Conservation (phyloP, 2,888 invertebrate genomes). For the Bibio marci region DNA sequence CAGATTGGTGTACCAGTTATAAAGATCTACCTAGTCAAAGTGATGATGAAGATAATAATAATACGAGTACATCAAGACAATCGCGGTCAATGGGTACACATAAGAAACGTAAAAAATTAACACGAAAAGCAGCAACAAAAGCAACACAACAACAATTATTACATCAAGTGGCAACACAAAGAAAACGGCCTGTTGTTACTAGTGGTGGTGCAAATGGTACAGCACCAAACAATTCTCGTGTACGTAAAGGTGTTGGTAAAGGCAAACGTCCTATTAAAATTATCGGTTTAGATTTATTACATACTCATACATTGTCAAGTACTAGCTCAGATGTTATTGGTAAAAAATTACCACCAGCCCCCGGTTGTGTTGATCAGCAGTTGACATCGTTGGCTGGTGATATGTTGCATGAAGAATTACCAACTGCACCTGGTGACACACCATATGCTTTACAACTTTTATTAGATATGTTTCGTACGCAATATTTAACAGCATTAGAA, state of each 20-base stretch:
- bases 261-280: conserved; percentile 54
- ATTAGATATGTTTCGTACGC: conserved; percentile 57
- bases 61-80: conserved; percentile 18
- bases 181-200: conserved; percentile 17
- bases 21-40: conserved; percentile 43
- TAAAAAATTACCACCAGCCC: conserved; percentile 67
- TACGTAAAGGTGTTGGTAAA: conserved; percentile 32
- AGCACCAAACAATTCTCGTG: conserved; percentile 13
- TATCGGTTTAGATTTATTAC: conserved; percentile 71
- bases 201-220: conserved; percentile 8
- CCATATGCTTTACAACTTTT: conserved; percentile 78
- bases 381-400: conserved; percentile 58
- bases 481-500: conserved; percentile 69
- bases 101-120: conserved; percentile 28
- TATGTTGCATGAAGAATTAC: conserved; percentile 64
- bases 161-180: conserved; percentile 4
- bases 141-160: conserved; percentile 15
- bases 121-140: conserved; percentile 22
- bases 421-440: conserved; percentile 55
- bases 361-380: conserved; percentile 83
- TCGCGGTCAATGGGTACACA: conserved; percentile 16
- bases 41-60: conserved; percentile 37
- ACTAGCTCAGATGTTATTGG: conserved; percentile 58
- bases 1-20: conserved; percentile 47
- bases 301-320: conserved; percentile 75